Conservation (phyloP, 2,888 invertebrate species). For the Alcis repandata region DNA sequence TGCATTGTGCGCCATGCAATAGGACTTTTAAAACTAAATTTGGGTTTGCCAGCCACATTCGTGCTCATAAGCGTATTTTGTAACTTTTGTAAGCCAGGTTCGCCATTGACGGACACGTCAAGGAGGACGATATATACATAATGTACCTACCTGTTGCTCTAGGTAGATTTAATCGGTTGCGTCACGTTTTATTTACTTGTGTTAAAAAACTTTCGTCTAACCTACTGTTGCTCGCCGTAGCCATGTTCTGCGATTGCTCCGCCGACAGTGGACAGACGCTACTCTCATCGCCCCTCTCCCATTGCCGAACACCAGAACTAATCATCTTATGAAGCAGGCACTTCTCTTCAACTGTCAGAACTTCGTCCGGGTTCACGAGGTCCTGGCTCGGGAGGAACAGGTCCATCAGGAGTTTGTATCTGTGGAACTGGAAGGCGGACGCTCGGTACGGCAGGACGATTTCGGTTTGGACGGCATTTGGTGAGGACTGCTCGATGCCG, state of each 20-base stretch:
- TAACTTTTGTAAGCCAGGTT: no score
- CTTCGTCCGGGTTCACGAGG: constrained; percentile 69
- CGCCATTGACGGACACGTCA: no score
- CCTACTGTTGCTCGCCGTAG: constrained; percentile 62
- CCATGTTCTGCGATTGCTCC: constrained; percentile 67
- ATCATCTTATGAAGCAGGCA: constrained; percentile 85
- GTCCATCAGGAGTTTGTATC: constrained; percentile 87
- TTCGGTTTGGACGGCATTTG: constrained; percentile 76
- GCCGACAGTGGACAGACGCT: constrained; percentile 79
- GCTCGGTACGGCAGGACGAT: constrained; percentile 86
- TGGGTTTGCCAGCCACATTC: no score
- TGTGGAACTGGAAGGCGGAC: constrained; percentile 86
- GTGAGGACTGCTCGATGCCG: constrained; percentile 86
- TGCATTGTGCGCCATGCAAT: no score
- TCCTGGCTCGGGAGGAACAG: constrained; percentile 85
- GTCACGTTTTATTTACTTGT: no score
- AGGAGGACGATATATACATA: no score
- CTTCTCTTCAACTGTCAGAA: constrained; percentile 77
- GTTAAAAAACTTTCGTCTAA: constrained; percentile 44
- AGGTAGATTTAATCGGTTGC: no score
- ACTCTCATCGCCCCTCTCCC: constrained; percentile 87
- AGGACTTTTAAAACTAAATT: no score
- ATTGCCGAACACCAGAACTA: constrained; percentile 86
- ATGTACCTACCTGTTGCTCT: no score
- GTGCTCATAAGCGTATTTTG: no score